These are phyloP conservation scores for Jordanella pulchra DNA, from an alignment of 2,797 vertebrate species.

Conservation along the genomic window DNA sequence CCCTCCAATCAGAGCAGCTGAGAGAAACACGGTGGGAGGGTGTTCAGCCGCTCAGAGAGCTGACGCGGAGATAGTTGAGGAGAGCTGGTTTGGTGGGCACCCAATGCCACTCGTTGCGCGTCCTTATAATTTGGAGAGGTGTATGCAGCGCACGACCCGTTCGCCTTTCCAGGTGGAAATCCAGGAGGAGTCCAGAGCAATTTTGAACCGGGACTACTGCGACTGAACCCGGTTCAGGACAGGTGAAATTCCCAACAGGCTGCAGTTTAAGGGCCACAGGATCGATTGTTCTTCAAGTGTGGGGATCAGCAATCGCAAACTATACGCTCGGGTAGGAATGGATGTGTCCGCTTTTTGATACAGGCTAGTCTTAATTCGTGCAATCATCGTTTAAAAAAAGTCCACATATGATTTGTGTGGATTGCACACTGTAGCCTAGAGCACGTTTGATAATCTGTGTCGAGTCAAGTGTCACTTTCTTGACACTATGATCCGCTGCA, in stretches of 20 bases:
- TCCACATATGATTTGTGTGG: background rate
- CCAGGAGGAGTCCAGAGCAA: slow-evolving; percentile 72
- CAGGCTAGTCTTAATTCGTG: background rate
- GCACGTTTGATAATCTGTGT: slow-evolving; percentile 27
- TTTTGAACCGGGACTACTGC: slow-evolving; percentile 73
- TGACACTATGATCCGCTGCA: background rate
- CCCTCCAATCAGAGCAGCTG: slow-evolving; percentile 61
- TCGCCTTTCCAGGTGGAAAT: slow-evolving; percentile 79
- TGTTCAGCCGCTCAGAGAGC: slow-evolving; percentile 60
- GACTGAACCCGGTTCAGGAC: slow-evolving; percentile 74
- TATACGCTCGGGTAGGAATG: slow-evolving; percentile 49
- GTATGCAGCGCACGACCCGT: slow-evolving; percentile 76
- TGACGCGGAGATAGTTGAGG: slow-evolving; percentile 67
- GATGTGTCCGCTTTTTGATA: background rate
- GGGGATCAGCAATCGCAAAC: slow-evolving; percentile 32
- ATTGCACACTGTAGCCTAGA: background rate
- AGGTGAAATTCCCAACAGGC: slow-evolving; percentile 79
- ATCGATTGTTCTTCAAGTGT: slow-evolving; percentile 58
- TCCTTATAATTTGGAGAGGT: slow-evolving; percentile 79
- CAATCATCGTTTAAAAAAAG: background rate
- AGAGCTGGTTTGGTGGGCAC: slow-evolving; percentile 75
- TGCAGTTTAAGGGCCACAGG: slow-evolving; percentile 54
- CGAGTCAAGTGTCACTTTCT: slow-evolving; percentile 41
- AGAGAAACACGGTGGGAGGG: slow-evolving; percentile 60
- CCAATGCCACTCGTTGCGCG: slow-evolving; percentile 78